Percentiles rank a stretch among this genome's conserved stretches.
phyloP scores from a whole-genome alignment of 2,797 vertebrate genomes.

The Gallinago nigripennis region DNA sequence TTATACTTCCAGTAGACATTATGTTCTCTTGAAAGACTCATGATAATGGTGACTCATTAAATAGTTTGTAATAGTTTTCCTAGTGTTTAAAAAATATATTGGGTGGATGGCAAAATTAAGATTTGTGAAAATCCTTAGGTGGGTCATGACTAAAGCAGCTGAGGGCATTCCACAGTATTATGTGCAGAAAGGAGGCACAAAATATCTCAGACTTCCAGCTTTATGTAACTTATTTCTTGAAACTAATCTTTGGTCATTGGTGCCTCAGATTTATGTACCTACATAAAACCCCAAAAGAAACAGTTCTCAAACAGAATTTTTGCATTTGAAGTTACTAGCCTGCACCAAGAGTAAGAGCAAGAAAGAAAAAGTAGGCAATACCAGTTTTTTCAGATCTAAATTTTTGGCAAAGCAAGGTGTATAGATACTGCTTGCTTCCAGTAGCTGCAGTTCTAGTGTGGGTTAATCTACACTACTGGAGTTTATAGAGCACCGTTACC shows the following conservation, averaged over 20 bases:
- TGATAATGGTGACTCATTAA: not conserved
- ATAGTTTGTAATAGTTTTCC: not conserved
- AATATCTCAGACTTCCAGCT: not conserved
- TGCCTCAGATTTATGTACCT: not conserved
- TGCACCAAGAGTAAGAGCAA: not conserved
- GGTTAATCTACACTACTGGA: not conserved
- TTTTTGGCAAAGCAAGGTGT: not conserved
- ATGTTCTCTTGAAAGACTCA: not conserved
- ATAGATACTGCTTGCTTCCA: not conserved
- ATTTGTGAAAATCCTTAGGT: not conserved
- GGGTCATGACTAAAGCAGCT: not conserved
- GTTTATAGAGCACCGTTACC: not conserved
- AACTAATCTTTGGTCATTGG: not conserved
- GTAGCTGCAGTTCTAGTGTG: not conserved
- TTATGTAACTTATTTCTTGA: not conserved
- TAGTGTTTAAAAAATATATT: not conserved
- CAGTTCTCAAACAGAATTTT: not conserved
- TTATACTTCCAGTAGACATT: not conserved
- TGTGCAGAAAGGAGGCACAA: not conserved
- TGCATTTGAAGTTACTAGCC: not conserved
- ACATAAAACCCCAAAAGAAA: not conserved
- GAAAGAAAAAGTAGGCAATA: not conserved
- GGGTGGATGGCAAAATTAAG: not conserved
- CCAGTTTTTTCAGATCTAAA: not conserved
- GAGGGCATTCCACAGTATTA: not conserved